Base-by-base conservation (phyloP, 2,797 vertebrate genomes). In the Sebastes nivosus region DNA sequence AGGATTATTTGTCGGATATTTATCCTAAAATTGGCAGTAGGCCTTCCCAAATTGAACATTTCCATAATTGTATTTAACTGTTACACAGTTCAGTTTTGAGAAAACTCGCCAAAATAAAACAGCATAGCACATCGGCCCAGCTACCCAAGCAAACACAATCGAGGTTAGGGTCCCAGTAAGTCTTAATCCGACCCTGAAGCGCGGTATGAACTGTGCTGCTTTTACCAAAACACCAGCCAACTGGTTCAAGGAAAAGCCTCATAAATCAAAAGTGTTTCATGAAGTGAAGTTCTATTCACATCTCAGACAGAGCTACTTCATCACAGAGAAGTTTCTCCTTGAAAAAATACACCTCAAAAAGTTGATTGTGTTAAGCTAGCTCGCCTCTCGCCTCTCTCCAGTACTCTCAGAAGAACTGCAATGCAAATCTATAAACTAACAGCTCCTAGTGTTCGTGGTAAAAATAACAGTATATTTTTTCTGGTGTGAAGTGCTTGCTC, bases 191-290 rank as follows among this genome's bases (percentile, higher is more conserved):
- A 61, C 75, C 80, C 72, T 64, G 66, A 74, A 73, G 61, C 70
- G 30, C 12, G 22, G 57, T 52, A 20, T 67, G 69, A 79, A 78
- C 27, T 66, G 72, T 63, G 13, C 64, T 25, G 18, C 66, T 72
- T 88, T 80, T 29, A 55, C 32, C 50, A 73, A 87, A 91, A 83
- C 16, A 77, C 55, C 30, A 68, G 66, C 18, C 63, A 83, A 76
- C 71, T 66, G 67, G 67, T 78, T 63, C 18, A 50, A 16, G 54
- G 25, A 64, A 79, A 88, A 55, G 60, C 73, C 80, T 84, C 83
- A 75, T 91, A 85, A 86, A 91, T 92, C 88, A 91, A 84, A 81
- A 72, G 30, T 68, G 70, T 78, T 75, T 86, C 46, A 46, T 67
- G 61, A 78, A 77, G 50, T 79, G 52, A 71, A 79, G 24, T 72